Percentiles rank a stretch among this genome's conserved stretches.
Evolutionary conservation across 2,888 invertebrate species (phyloP).

Genomic region (Cinara cedri): DNA sequence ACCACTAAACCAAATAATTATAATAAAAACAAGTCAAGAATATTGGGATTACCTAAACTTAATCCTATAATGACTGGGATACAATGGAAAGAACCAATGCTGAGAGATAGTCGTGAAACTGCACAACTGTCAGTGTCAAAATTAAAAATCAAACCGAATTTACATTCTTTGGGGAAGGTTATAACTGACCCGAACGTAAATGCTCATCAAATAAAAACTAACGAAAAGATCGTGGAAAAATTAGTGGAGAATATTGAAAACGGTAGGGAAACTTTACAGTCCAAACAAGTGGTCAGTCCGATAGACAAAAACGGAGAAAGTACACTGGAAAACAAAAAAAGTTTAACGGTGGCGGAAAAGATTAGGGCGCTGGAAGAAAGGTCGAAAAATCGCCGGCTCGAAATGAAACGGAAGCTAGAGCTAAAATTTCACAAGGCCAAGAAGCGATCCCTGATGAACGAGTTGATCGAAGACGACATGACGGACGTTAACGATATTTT

Average conservation of each 20-base stretch:
- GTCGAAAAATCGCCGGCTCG: background rate
- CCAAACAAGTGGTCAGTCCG: conserved; percentile 14
- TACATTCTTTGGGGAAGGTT: conserved; percentile 5
- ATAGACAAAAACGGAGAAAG: background rate
- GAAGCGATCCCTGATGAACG: conserved; percentile 18
- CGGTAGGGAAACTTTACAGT: conserved; percentile 13
- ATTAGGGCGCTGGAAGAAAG: conserved; percentile 34
- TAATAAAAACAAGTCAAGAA: background rate
- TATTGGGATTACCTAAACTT: background rate
- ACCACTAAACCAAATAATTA: background rate
- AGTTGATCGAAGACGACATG: conserved; percentile 22
- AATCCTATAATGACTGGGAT: background rate
- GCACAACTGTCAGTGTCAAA: background rate
- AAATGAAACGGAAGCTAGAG: conserved; percentile 21
- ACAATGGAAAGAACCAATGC: background rate
- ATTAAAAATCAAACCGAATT: conserved; percentile 7
- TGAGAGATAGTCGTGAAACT: conserved; percentile 30
- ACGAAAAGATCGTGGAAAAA: conserved; percentile 32
- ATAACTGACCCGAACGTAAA: conserved; percentile 17
- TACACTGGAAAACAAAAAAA: background rate
- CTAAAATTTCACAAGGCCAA: background rate
- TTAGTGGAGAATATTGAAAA: conserved; percentile 18
- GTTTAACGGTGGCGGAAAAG: background rate
- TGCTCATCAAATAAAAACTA: conserved; percentile 12
- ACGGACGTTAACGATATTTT: conserved; percentile 14